Conservation (phyloP, 1,140 invertebrate species). For the Euschistus heros region DNA sequence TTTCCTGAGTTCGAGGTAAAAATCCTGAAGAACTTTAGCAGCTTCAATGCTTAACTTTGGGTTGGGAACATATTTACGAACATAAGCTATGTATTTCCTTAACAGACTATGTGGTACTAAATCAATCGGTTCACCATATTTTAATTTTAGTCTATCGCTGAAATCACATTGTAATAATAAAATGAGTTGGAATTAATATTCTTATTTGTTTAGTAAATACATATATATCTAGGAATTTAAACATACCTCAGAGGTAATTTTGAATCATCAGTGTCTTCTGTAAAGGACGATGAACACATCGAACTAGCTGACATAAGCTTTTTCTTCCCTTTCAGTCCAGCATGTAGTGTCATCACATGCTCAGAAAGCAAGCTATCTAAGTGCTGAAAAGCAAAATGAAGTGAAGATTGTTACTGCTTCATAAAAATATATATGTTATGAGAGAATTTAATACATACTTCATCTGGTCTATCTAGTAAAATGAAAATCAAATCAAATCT, state of each 20-base stretch:
- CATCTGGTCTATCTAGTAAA: constrained; percentile 74
- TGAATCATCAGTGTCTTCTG: not conserved
- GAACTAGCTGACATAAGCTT: not conserved
- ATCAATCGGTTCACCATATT: constrained; percentile 51
- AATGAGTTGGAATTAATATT: not conserved
- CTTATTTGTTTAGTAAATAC: not conserved
- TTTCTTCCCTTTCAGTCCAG: constrained; percentile 36
- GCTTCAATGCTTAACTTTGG: constrained; percentile 64
- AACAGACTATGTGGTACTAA: constrained; percentile 61
- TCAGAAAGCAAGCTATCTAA: constrained; percentile 67
- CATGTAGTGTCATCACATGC: constrained; percentile 68
- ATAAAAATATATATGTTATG: not conserved
- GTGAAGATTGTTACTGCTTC: not conserved
- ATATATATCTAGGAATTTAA: no score
- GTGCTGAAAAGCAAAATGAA: constrained; percentile 37
- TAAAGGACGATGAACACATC: not conserved
- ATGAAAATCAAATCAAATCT: constrained; percentile 92
- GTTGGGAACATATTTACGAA: constrained; percentile 68
- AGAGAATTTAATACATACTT: constrained; percentile 37
- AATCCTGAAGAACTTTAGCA: constrained; percentile 56
- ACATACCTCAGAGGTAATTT: not conserved
- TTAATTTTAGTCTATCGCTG: constrained; percentile 51
- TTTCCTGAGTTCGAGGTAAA: constrained; percentile 69
- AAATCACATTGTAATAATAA: constrained; percentile 27
- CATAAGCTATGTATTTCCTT: constrained; percentile 85